phyloP scores from a whole-genome alignment of 2,888 invertebrate genomes.

The Caenorhabditis doughertyi region DNA sequence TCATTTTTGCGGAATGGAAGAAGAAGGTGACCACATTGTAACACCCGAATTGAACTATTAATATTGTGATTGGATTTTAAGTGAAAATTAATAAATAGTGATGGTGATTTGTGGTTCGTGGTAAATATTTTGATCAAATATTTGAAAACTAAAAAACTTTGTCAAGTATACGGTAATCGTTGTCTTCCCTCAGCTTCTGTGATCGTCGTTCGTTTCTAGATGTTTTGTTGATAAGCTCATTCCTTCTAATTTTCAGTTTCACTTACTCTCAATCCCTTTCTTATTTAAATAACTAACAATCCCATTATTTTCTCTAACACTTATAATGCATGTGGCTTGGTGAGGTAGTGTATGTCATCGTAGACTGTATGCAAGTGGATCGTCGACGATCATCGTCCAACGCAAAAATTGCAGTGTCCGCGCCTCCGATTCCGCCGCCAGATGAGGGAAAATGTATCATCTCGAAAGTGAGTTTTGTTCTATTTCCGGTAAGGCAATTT shows the following conservation, averaged over 20 bases:
- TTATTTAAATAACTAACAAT: constrained; percentile 4
- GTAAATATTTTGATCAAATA: not conserved
- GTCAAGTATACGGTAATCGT: constrained; percentile 10
- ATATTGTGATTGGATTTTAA: constrained; percentile 38
- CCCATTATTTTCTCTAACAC: constrained; percentile 17
- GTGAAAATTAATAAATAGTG: constrained; percentile 5
- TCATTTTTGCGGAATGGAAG: constrained; percentile 82
- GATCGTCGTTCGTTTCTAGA: not conserved
- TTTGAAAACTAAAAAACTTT: not conserved
- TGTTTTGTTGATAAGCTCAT: constrained; percentile 18
- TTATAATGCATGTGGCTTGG: constrained; percentile 28
- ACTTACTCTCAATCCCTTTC: constrained; percentile 7
- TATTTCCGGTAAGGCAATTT: too few species aligned
- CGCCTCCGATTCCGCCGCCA: constrained; percentile 82
- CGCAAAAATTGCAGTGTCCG: constrained; percentile 76
- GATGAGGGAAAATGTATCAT: constrained; percentile 79
- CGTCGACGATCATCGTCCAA: constrained; percentile 45
- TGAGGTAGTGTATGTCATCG: constrained; percentile 49
- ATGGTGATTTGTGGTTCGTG: constrained; percentile 37
- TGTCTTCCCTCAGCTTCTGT: constrained; percentile 1
- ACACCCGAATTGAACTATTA: not conserved
- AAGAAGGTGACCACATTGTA: constrained; percentile 73
- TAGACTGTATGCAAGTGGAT: constrained; percentile 55
- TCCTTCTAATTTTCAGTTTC: constrained; percentile 45
- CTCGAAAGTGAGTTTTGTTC: constrained; percentile 73